phyloP scores from a whole-genome alignment of 1,140 invertebrate species.

The Penaeus chinensis region DNA sequence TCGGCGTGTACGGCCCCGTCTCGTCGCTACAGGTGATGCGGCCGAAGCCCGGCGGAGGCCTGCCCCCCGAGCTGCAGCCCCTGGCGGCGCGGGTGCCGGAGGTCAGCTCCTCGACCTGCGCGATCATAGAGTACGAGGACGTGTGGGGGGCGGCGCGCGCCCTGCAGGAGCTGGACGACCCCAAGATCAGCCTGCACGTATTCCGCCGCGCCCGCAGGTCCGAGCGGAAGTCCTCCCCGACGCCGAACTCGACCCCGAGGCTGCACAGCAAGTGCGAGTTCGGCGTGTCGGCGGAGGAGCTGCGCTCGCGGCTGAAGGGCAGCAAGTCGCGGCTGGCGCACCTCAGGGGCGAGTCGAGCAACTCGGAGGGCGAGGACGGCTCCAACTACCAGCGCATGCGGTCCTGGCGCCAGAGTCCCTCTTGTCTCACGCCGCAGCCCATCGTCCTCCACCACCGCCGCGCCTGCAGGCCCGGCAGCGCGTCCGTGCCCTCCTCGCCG shows the following conservation, averaged over 20 bases:
- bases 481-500: constrained; percentile 28
- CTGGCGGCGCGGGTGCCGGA: constrained; percentile 91
- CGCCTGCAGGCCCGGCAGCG: background rate
- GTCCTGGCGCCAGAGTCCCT: constrained; percentile 2
- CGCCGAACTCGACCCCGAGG: constrained; percentile 24
- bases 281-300: constrained; percentile 36
- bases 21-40: constrained; percentile 86
- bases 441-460: background rate
- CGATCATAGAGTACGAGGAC: constrained; percentile 88
- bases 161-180: constrained; percentile 70
- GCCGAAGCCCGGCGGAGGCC: constrained; percentile 85
- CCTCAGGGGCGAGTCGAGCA: constrained; percentile 16
- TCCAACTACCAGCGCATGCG: background rate
- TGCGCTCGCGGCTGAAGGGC: constrained; percentile 30
- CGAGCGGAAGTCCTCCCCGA: background rate
- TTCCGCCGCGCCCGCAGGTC: constrained; percentile 79
- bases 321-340: background rate
- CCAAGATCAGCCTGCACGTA: constrained; percentile 76
- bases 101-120: constrained; percentile 84
- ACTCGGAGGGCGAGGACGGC: constrained; percentile 33
- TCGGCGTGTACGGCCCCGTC: constrained; percentile 87
- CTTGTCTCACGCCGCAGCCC: background rate
- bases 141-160: constrained; percentile 86
- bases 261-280: background rate
- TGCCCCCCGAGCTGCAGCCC: constrained; percentile 87